Evolutionary conservation across 1,140 invertebrate genomes (phyloP).

Genomic region (Physella acuta): DNA sequence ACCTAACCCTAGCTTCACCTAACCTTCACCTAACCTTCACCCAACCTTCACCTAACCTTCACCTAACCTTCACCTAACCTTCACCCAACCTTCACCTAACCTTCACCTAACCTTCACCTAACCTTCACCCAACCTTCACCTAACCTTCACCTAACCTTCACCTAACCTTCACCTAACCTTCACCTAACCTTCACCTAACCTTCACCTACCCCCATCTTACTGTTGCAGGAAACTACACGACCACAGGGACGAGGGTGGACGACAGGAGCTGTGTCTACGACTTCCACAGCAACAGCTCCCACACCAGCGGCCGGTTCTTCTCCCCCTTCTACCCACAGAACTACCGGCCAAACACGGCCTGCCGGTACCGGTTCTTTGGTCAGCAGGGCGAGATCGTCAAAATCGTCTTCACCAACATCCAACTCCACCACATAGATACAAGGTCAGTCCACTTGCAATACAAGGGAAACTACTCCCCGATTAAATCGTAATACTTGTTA

Average conservation of each 20-base stretch:
- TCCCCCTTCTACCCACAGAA: slow-evolving; percentile 81
- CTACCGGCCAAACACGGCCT: slow-evolving; percentile 78
- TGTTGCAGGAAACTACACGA: slow-evolving; percentile 32
- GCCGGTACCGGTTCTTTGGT: slow-evolving; percentile 74
- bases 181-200: not conserved
- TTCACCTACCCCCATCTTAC: slow-evolving; percentile 1
- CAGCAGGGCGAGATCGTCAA: slow-evolving; percentile 57
- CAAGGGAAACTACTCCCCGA: no score
- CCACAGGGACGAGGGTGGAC: slow-evolving; percentile 26
- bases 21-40: no score
- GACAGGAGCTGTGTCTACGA: slow-evolving; percentile 37
- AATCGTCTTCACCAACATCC: slow-evolving; percentile 57
- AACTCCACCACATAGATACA: slow-evolving; percentile 35
- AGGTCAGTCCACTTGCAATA: no score
- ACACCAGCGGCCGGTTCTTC: slow-evolving; percentile 72
- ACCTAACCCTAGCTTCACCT: no score
- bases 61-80: no score
- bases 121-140: no score
- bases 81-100: no score
- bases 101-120: no score
- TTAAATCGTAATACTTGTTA: no score
- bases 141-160: no score
- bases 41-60: no score
- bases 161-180: no score
- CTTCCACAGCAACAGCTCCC: slow-evolving; percentile 31